A percentile compares a stretch with the other conserved stretches of the same genome.
These are phyloP conservation scores for Urocitellus parryii DNA, from an alignment of 2,113 vertebrate genomes.

Conservation along the genomic window DNA sequence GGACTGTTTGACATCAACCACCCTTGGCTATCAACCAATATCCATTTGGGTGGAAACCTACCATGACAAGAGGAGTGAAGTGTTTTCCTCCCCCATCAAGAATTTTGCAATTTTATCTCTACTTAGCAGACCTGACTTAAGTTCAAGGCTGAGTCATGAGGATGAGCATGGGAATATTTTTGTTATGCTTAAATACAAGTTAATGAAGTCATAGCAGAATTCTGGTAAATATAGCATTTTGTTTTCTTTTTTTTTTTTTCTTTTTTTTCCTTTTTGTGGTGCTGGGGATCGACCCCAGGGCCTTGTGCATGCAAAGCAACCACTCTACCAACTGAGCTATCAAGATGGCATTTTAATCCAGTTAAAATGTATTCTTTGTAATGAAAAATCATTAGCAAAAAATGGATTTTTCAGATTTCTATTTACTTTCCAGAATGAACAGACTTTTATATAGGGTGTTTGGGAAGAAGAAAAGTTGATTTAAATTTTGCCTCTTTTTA, in stretches of 20 bases:
- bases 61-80: background rate
- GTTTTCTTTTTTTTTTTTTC: too few relatives aligned
- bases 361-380: conserved; percentile 36
- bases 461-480: conserved; percentile 21
- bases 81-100: background rate
- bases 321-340: too few relatives aligned
- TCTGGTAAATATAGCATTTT: conserved; percentile 48
- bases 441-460: background rate
- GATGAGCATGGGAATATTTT: conserved; percentile 50
- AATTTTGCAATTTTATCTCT: conserved; percentile 73
- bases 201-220: conserved; percentile 46
- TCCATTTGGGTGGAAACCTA: conserved; percentile 7
- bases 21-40: conserved; percentile 38
- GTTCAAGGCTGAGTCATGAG: conserved; percentile 74
- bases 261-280: too few relatives aligned
- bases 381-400: conserved; percentile 61
- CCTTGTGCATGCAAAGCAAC: too few relatives aligned
- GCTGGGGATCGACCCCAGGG: too few relatives aligned
- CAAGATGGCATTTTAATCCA: background rate
- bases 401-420: conserved; percentile 26
- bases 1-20: background rate
- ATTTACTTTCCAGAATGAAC: conserved; percentile 47
- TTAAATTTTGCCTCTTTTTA: background rate
- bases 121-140: conserved; percentile 65
- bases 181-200: conserved; percentile 42